These are phyloP conservation scores for Anisognathus igniventris DNA, from an alignment of 2,797 vertebrate species.

Conservation along the genomic window DNA sequence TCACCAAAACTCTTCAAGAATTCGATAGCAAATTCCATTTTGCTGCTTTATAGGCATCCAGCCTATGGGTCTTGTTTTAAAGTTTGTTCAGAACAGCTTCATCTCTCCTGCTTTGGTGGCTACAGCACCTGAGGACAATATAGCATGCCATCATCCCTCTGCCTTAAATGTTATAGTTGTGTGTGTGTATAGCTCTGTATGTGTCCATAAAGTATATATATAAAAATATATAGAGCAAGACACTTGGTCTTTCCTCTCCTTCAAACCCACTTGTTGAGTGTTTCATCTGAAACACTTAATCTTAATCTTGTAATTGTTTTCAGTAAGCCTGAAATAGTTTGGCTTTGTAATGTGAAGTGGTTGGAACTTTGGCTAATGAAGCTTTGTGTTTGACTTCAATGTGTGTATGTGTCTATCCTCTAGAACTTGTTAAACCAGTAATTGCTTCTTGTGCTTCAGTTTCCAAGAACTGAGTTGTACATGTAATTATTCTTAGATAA, in stretches of 20 bases:
- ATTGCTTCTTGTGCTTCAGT: background rate
- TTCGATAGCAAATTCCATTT: rapidly evolving
- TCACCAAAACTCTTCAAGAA: background rate
- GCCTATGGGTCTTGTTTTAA: background rate
- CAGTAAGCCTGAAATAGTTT: background rate
- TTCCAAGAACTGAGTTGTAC: background rate
- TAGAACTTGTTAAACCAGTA: background rate
- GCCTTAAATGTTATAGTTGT: background rate
- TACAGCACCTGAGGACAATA: background rate
- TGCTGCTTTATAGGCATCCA: background rate
- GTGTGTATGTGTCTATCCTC: background rate
- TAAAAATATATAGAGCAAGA: background rate
- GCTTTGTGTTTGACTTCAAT: background rate
- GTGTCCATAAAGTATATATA: background rate
- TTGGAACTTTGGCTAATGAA: background rate
- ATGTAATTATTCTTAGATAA: background rate
- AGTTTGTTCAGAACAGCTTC: background rate
- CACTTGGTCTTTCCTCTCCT: background rate
- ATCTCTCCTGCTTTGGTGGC: background rate
- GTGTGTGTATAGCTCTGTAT: background rate
- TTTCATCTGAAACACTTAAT: background rate
- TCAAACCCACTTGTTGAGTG: background rate
- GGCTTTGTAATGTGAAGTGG: background rate
- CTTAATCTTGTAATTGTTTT: background rate
- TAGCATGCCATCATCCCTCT: background rate